phyloP scores from a whole-genome alignment of 2,113 vertebrate genomes.

The Excalfactoria chinensis region DNA sequence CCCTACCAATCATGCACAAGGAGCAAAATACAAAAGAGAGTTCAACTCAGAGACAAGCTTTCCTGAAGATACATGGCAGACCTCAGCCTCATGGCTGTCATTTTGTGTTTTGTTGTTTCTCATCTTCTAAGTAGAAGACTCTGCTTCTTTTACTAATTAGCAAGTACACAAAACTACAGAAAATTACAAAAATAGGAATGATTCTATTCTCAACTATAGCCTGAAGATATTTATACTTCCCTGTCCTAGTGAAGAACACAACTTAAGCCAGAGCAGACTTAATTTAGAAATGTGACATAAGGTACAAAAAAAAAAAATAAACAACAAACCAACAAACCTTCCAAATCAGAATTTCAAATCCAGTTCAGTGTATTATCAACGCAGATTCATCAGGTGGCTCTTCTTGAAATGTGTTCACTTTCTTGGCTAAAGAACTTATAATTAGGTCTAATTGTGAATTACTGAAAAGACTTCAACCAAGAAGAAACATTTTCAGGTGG shows the following conservation, averaged over 20 bases:
- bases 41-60: background rate
- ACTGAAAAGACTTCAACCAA: background rate
- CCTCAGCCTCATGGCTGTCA: background rate
- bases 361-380: background rate
- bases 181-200: background rate
- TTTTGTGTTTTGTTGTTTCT: background rate
- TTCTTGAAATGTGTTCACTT: background rate
- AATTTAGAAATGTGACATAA: background rate
- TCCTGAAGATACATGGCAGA: background rate
- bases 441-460: background rate
- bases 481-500: background rate
- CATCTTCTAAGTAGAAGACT: background rate
- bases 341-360: background rate
- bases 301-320: background rate
- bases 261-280: background rate
- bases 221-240: background rate
- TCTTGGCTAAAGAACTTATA: background rate
- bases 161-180: background rate
- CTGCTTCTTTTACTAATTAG: background rate
- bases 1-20: background rate
- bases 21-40: background rate
- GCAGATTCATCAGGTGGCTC: background rate
- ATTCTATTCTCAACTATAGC: background rate
- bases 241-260: background rate
- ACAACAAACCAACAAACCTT: background rate